Conservation (phyloP, 2,888 invertebrate species). For the Andrena camellia region DNA sequence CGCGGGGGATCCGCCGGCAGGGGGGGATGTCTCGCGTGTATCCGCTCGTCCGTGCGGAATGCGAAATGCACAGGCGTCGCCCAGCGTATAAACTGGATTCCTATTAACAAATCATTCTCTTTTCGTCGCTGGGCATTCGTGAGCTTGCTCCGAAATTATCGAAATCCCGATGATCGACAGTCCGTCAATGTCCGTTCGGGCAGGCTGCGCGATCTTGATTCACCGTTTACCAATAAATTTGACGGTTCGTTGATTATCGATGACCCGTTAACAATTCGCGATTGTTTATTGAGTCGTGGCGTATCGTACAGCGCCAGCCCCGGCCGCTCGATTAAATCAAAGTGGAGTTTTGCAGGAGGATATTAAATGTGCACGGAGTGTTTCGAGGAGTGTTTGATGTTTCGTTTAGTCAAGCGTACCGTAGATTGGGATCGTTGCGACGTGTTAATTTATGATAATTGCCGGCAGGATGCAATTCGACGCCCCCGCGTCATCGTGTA, state of each 20-base stretch:
- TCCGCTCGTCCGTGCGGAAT: neutral
- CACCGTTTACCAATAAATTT: slow-evolving; percentile 2
- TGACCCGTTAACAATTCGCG: neutral
- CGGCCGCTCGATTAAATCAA: neutral
- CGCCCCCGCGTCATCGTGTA: neutral
- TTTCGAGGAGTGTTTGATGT: neutral
- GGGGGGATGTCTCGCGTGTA: slow-evolving; percentile 13
- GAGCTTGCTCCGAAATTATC: slow-evolving; percentile 6
- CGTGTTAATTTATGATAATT: neutral
- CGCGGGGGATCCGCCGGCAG: slow-evolving; percentile 36
- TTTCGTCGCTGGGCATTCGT: neutral
- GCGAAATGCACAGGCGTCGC: neutral
- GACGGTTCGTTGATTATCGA: slow-evolving; percentile 4
- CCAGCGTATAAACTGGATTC: neutral
- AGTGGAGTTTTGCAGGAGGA: neutral
- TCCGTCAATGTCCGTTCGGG: neutral
- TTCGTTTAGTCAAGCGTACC: neutral
- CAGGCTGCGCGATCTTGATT: slow-evolving; percentile 5
- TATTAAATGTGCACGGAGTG: neutral
- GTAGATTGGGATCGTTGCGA: neutral
- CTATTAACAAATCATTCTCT: slow-evolving; percentile 9
- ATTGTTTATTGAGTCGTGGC: slow-evolving; percentile 1
- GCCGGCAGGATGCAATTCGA: neutral
- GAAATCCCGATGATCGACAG: neutral
- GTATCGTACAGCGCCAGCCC: neutral